Base-by-base conservation (phyloP, 2,113 vertebrate species). In the Austrofundulus limnaeus region DNA sequence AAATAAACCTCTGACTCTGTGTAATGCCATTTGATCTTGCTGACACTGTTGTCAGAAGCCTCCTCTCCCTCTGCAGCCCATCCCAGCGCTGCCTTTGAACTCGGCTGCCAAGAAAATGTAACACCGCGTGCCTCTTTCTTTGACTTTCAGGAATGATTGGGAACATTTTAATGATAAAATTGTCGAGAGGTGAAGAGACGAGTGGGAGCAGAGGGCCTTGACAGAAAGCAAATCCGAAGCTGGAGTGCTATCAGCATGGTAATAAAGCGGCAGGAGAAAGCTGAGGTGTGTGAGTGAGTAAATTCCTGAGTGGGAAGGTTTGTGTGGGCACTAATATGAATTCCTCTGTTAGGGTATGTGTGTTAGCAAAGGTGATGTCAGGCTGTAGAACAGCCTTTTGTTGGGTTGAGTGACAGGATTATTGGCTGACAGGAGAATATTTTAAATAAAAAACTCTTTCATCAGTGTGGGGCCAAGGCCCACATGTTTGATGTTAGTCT, bases 391-490 rank as follows among this genome's bases (percentile, higher is more conserved):
- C 66, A 38, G 20, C 51, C 87, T 87, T 87, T 86, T 86, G 82
- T 82, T 74, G 84, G 74, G 80, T 67, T 90, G 90, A 90, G 84
- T 89, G 92, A 90, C 61, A 16, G 78, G 84, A 86, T 90, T 89
- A 88, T 85, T 50, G 2, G 54, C 39, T 78, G 66, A 67, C 69
- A 61, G 72, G 34, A 77, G 66, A 73, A 75, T 83, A n/a, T n/a
- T n/a, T 77, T 11, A 58, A 70, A 66, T 50, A 57, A 72, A 78
- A 78, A 87, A 63, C 52, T 56, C 88, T 88, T 87, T 89, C 81
- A 88, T 90, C 85, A 74, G 43, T 1, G 49, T 59, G 74, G 42
- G 47, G 67, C 70, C 16, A 56, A 0, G 49, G 63, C 48, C 47
- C 7, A 13, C 21, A 28, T 73, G 79, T 90, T 89, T 89, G 88